phyloP scores from a whole-genome alignment of 2,797 vertebrate species.

The Tinamus major region DNA sequence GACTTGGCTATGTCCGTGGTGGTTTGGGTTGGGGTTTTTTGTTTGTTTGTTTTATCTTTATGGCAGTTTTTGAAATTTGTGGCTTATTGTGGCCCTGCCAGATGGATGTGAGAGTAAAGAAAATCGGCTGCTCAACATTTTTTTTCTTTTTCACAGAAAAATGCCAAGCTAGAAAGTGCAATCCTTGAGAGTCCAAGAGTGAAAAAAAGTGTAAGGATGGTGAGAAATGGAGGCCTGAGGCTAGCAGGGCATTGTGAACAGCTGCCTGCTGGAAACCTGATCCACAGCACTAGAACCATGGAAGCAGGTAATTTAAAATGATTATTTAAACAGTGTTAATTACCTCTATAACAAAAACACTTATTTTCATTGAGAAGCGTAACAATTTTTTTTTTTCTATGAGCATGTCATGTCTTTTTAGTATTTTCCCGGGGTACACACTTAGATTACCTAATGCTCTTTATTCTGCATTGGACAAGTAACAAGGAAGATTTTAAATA shows the following conservation, averaged over 20 bases:
- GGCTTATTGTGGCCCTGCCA: neutral
- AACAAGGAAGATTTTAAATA: neutral
- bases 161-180: neutral
- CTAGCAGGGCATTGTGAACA: neutral
- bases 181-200: neutral
- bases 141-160: neutral
- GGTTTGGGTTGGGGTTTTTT: neutral
- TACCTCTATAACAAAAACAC: neutral
- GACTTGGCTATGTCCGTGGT: neutral
- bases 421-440: neutral
- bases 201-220: neutral
- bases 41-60: conserved; percentile 34
- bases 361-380: neutral
- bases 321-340: neutral
- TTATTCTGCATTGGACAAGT: neutral
- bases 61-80: conserved; percentile 46
- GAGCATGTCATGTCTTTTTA: neutral
- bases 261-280: neutral
- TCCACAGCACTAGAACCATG: neutral
- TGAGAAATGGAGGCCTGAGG: neutral
- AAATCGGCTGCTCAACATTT: neutral
- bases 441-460: neutral
- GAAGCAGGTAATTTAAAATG: neutral
- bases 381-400: neutral
- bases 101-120: neutral